Percentiles rank a stretch among this genome's conserved stretches.
These are phyloP conservation scores for Prionchulus punctatus DNA, from an alignment of 2,888 invertebrate genomes.

Conservation along the genomic window DNA sequence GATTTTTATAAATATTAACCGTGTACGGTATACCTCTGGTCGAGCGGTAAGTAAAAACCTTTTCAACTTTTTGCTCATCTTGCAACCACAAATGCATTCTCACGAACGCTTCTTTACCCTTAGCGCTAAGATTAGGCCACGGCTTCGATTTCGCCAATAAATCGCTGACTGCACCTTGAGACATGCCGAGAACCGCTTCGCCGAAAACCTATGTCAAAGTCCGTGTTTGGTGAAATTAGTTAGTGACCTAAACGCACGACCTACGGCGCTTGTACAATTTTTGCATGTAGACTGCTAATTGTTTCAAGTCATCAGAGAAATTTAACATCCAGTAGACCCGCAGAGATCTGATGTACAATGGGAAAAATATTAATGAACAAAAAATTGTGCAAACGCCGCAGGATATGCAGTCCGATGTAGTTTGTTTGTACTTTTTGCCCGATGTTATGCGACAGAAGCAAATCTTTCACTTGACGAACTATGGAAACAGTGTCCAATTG, in stretches of 20 bases:
- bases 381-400: too few relatives aligned
- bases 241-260: not conserved
- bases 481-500: conserved; percentile 75
- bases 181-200: conserved; percentile 84
- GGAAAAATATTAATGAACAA: too few relatives aligned
- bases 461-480: conserved; percentile 90
- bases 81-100: conserved; percentile 91
- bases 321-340: too few relatives aligned
- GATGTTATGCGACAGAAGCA: conserved; percentile 83
- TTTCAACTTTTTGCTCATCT: conserved; percentile 82
- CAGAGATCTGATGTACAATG: too few relatives aligned
- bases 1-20: too few relatives aligned
- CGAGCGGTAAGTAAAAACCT: conserved; percentile 39
- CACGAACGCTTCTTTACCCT: conserved; percentile 88
- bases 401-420: too few relatives aligned
- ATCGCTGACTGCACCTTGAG: conserved; percentile 78
- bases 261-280: not conserved
- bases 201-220: conserved; percentile 57
- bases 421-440: conserved; percentile 74
- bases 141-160: conserved; percentile 92
- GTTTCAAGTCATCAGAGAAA: not conserved
- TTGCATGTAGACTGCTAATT: not conserved
- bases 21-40: not conserved
- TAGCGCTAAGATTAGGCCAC: conserved; percentile 96
- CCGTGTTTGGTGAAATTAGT: not conserved